Conservation (phyloP, 2,888 invertebrate species). For the Lycocerus yunnanus region DNA sequence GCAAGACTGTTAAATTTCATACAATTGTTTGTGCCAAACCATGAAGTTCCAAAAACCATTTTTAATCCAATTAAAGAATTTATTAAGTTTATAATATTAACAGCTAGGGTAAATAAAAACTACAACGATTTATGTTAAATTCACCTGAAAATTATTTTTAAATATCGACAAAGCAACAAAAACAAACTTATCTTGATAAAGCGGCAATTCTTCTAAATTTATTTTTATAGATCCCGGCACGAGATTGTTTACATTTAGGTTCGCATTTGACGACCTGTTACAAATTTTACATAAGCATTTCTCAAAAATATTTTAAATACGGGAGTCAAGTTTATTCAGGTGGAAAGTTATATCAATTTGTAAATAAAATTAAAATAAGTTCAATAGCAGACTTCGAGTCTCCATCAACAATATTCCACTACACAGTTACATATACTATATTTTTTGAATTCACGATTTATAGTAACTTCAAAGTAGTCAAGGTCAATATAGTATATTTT, state of each 20-base stretch:
- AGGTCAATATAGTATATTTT: not conserved
- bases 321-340: not conserved
- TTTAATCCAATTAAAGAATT: not conserved
- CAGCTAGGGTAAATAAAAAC: not conserved
- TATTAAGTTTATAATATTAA: not conserved
- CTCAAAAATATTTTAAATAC: not conserved
- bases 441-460: not conserved
- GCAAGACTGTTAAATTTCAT: not conserved
- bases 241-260: not conserved
- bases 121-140: not conserved
- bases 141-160: not conserved
- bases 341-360: not conserved
- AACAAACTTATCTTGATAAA: not conserved
- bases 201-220: not conserved
- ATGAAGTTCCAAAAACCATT: not conserved
- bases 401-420: not conserved
- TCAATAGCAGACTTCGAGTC: not conserved
- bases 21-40: not conserved
- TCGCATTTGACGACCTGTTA: not conserved
- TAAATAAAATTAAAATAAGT: not conserved
- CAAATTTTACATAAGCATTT: not conserved
- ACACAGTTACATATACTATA: not conserved
- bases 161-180: not conserved
- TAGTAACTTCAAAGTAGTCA: not conserved
- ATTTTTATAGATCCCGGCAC: not conserved